Evolutionary conservation across 2,888 invertebrate genomes (phyloP), one percentile per base, ranked within the genome.

Genomic region (Drosophila melanocephala): DNA sequence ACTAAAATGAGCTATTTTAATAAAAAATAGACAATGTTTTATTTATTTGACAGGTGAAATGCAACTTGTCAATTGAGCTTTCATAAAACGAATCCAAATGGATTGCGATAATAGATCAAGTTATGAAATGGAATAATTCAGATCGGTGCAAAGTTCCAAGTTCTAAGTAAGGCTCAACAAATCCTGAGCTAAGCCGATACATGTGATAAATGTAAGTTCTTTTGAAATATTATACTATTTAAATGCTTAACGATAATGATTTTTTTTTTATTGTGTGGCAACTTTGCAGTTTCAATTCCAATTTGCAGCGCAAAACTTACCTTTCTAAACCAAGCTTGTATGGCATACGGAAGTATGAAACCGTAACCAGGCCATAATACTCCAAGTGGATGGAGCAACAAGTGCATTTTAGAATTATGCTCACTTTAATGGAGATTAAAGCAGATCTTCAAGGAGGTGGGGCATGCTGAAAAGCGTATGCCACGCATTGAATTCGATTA

Each of bases 401-500:
- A 87, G 90, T 87, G 88, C 83, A 63, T 84, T 83, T 82, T 74
- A 81, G 84, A 69, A 74, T 74, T 77, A 69, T 58, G 81, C 72
- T 73, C 68, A 78, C 75, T 75, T 80, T 83, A 83, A 89, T 86
- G 90, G 77, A 83, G 86, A 84, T 82, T 81, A 76, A 65, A 73
- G 85, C 56, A 73, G 62, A 59, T 51, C 52, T 52, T 51, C 53
- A 32, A 16, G 0, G 22, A 44, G 35, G 26, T 19, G 64, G 51
- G 26, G 50, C 30, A 22, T n/a, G 35, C n/a, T 70, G 30, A 14
- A 28, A 39, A 59, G 56, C 55, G 53, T 28, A 71, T 70, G 77
- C 58, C 64, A 65, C 37, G 84, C 75, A 81, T 72, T 76, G 67
- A 60, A 82, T 87, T 89, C 89, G 90, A 89, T 88, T 83, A 88